phyloP scores from a whole-genome alignment of 2,113 vertebrate genomes.

The Gavia stellata region DNA sequence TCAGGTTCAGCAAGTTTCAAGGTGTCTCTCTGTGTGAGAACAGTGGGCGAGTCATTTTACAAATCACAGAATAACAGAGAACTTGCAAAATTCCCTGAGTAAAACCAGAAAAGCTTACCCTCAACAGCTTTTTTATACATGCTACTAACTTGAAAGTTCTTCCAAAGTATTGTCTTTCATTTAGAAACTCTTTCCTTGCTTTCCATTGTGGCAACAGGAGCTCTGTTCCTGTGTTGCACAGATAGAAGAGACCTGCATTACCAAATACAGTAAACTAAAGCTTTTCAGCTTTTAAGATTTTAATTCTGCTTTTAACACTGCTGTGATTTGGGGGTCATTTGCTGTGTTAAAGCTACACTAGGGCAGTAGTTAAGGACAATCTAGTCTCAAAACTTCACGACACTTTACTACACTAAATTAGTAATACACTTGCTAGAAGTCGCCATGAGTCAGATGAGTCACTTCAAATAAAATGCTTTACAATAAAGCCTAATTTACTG shows the following conservation, averaged over 20 bases:
- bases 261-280: background rate
- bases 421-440: background rate
- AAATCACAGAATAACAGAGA: background rate
- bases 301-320: background rate
- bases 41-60: background rate
- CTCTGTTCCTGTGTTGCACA: background rate
- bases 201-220: background rate
- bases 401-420: slow-evolving; percentile 33
- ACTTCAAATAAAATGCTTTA: slow-evolving; percentile 13
- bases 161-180: background rate
- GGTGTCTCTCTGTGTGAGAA: background rate
- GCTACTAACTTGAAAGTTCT: background rate
- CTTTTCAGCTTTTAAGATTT: background rate
- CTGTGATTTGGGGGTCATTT: background rate
- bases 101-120: background rate
- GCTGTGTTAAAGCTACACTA: background rate
- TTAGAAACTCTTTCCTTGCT: background rate
- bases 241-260: background rate
- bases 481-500: slow-evolving; percentile 34
- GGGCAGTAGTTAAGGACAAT: background rate
- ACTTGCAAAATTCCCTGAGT: background rate
- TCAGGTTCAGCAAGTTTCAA: background rate
- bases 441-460: slow-evolving; percentile 7
- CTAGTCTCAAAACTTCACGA: background rate
- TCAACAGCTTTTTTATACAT: background rate